Conservation (phyloP, 2,113 vertebrate genomes). For the sheep (Ovis aries) region DNA sequence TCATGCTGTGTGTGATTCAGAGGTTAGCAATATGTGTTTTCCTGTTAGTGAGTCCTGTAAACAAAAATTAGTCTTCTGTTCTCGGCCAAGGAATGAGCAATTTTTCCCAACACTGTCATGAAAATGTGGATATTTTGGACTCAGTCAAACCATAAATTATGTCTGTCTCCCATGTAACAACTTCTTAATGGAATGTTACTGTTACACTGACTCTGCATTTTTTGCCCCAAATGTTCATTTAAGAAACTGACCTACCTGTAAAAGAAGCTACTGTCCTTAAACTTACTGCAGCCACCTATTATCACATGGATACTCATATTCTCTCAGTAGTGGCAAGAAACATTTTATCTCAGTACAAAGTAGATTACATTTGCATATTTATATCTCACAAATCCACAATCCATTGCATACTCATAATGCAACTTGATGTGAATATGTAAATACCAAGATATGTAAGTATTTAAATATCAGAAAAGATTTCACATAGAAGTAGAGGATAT, state of each 20-base stretch:
- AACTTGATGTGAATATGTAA: conserved; percentile 53
- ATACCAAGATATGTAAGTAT: conserved; percentile 35
- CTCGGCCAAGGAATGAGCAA: conserved; percentile 13
- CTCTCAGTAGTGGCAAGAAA: conserved; percentile 24
- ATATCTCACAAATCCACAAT: conserved; percentile 42
- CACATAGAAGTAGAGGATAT: conserved; percentile 58
- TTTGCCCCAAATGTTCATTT: neutral
- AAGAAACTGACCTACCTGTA: neutral
- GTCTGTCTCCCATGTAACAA: neutral
- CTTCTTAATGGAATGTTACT: neutral
- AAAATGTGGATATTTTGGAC: conserved; percentile 9
- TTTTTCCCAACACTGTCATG: neutral
- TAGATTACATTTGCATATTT: conserved; percentile 49
- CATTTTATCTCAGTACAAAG: conserved; percentile 27
- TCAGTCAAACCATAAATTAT: neutral
- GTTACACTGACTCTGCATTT: neutral
- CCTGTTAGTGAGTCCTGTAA: neutral
- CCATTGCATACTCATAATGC: conserved; percentile 29
- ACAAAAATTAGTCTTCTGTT: conserved; percentile 16
- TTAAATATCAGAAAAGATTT: conserved; percentile 45
- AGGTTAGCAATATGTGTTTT: neutral
- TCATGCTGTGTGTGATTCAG: neutral
- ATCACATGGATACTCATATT: neutral
- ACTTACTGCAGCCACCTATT: neutral
- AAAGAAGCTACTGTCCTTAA: neutral